phyloP scores from a whole-genome alignment of 2,888 invertebrate species.

The Aromia moschata region DNA sequence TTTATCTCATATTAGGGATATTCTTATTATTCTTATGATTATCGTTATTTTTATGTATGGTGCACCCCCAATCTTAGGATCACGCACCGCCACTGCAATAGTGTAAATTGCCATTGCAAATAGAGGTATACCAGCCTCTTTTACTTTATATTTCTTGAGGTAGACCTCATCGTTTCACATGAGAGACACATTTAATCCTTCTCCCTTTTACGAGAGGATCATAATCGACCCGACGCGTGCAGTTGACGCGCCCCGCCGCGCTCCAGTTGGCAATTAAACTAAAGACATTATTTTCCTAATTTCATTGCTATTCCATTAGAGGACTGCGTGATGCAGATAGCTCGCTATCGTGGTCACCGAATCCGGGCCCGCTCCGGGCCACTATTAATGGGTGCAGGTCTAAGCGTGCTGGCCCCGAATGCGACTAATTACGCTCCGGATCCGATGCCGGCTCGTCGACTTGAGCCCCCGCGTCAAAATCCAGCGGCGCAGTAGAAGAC shows the following conservation, averaged over 20 bases:
- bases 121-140: no score
- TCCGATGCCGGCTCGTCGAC: slow-evolving; percentile 25
- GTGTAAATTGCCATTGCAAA: no score
- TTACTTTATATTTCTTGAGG: no score
- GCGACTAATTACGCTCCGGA: slow-evolving; percentile 47
- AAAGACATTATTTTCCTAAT: slow-evolving; percentile 65
- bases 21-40: no score
- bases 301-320: slow-evolving; percentile 65
- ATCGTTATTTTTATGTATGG: no score
- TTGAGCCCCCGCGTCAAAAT: slow-evolving; percentile 22
- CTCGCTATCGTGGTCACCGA: slow-evolving; percentile 49
- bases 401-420: slow-evolving; percentile 45
- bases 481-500: slow-evolving; percentile 11
- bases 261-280: slow-evolving; percentile 60
- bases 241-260: slow-evolving; percentile 23
- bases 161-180: no score
- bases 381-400: slow-evolving; percentile 50
- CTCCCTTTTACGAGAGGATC: no score
- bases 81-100: no score
- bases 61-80: no score
- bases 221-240: slow-evolving; percentile 23
- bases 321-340: slow-evolving; percentile 63
- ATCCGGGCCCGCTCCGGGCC: slow-evolving; percentile 49
- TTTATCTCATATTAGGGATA: no score
- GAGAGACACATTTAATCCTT: no score